A percentile compares a stretch with the other conserved stretches of the same genome.
phyloP scores from a whole-genome alignment of 1,140 invertebrate species.

The Drosophila elegans region DNA sequence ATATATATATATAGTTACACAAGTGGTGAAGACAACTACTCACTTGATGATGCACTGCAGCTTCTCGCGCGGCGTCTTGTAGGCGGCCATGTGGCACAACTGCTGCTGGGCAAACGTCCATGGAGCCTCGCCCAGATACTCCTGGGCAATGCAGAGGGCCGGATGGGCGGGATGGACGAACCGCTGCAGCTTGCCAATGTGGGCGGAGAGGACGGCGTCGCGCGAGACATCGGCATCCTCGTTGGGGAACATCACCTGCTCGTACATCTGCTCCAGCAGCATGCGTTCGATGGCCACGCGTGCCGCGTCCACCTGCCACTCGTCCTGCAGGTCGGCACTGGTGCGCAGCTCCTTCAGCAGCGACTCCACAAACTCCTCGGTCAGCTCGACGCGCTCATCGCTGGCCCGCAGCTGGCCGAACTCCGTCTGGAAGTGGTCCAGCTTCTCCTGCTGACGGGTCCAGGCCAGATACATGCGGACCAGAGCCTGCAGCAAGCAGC shows the following conservation, averaged over 20 bases:
- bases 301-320: conserved; percentile 89
- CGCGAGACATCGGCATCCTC: conserved; percentile 97
- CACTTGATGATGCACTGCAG: conserved; percentile 88
- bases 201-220: conserved; percentile 95
- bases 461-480: conserved; percentile 91
- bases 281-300: conserved; percentile 91
- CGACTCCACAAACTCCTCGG: conserved; percentile 88
- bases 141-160: conserved; percentile 92
- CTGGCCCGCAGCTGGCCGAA: conserved; percentile 91
- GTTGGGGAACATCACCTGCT: conserved; percentile 97
- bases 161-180: conserved; percentile 93
- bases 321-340: conserved; percentile 85
- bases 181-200: conserved; percentile 93
- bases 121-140: conserved; percentile 95
- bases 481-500: conserved; percentile 92
- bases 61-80: conserved; percentile 97
- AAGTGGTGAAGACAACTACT: conserved; percentile 19
- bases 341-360: conserved; percentile 77
- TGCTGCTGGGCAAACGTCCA: conserved; percentile 99
- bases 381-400: conserved; percentile 93
- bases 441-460: conserved; percentile 87
- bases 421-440: conserved; percentile 90
- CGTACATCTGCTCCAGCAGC: conserved; percentile 95
- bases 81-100: conserved; percentile 95
- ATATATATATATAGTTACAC: too few species aligned